Evolutionary conservation across 1,140 invertebrate species (phyloP).

Genomic region (Leptinotarsa texana): DNA sequence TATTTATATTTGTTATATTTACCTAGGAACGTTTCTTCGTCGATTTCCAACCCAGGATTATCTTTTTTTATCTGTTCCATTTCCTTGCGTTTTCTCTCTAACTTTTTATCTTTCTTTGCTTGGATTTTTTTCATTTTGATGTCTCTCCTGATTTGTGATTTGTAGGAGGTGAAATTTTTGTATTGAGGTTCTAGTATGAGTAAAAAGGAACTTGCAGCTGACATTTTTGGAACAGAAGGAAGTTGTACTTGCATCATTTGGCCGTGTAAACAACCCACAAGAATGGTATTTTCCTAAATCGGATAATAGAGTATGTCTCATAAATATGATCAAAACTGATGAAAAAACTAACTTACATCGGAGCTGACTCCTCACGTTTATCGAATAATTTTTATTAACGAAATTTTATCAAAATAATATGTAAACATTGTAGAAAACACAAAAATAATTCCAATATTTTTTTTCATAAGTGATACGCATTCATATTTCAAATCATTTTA

Average conservation of each 20-base stretch:
- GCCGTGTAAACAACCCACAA: conserved; percentile 62
- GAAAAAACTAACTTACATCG: no score
- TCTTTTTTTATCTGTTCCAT: conserved; percentile 59
- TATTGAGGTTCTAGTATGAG: conserved; percentile 54
- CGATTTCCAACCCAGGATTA: conserved; percentile 63
- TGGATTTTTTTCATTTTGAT: conserved; percentile 54
- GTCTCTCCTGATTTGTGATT: conserved; percentile 62
- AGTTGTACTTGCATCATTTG: conserved; percentile 61
- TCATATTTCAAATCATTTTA: no score
- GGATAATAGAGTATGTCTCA: neutral
- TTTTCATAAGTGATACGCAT: no score
- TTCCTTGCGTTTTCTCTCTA: conserved; percentile 59
- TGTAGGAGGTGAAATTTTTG: conserved; percentile 64
- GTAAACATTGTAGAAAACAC: no score
- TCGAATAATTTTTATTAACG: no score
- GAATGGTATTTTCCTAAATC: conserved; percentile 52
- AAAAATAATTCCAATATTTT: no score
- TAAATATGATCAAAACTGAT: no score
- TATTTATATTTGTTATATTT: conserved; percentile 23
- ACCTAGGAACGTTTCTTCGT: conserved; percentile 63
- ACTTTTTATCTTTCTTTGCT: conserved; percentile 59
- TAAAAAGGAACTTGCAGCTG: conserved; percentile 58
- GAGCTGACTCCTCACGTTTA: no score
- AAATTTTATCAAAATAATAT: no score
- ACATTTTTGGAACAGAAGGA: conserved; percentile 54